Percentiles rank a stretch among this genome's conserved stretches.
Conservation (phyloP, 2,797 vertebrate genomes). For the Sarcoramphus papa region DNA sequence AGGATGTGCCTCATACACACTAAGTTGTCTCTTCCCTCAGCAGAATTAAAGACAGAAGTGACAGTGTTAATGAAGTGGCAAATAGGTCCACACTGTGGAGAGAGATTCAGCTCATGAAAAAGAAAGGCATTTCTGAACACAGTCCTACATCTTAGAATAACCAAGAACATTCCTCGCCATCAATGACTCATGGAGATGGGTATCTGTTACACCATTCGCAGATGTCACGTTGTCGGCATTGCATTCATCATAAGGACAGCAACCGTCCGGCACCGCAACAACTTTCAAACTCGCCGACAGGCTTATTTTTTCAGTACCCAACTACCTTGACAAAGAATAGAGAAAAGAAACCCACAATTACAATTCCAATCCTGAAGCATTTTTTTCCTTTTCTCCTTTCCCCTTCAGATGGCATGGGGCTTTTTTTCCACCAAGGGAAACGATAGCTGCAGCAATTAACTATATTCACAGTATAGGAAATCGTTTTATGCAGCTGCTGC, state of each 20-base stretch:
- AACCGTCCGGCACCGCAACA: not conserved
- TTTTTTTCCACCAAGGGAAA: not conserved
- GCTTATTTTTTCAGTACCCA: not conserved
- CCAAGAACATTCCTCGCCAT: not conserved
- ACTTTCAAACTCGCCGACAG: not conserved
- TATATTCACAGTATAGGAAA: constrained; percentile 30
- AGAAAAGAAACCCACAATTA: not conserved
- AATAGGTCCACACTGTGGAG: not conserved
- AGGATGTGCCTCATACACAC: not conserved
- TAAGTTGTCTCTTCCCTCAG: not conserved
- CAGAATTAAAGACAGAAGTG: not conserved
- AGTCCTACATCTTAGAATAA: not conserved
- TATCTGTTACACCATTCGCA: not conserved
- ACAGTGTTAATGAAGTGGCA: not conserved
- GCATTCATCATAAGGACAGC: not conserved
- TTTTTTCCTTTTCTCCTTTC: not conserved
- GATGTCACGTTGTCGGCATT: not conserved
- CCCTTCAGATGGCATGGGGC: not conserved
- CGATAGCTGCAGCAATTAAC: not conserved
- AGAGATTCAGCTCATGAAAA: not conserved
- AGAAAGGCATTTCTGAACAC: not conserved
- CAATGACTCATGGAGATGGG: not conserved
- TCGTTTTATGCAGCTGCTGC: not conserved
- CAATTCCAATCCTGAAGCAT: not conserved
- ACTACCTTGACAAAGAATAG: not conserved